Evolutionary conservation across 1,140 invertebrate genomes (phyloP), one percentile per base, ranked within the genome.

Genomic region (Phthorimaea operculella): DNA sequence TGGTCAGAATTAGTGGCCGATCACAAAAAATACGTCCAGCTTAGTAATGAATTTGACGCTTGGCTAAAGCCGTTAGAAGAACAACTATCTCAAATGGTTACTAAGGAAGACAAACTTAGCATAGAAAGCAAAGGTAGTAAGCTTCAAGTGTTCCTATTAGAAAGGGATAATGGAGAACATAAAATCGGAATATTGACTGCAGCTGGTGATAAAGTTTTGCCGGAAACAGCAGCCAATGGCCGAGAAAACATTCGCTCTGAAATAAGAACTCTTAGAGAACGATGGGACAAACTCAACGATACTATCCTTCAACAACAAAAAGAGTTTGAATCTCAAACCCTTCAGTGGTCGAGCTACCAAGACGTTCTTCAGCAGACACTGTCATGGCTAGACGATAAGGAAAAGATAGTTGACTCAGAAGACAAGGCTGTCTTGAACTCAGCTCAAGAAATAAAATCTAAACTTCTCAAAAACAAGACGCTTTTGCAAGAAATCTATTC

Each of bases 141-240:
- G 58, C 77, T 96, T 11, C 91, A 96, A 85, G 87, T 92, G n/a
- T 86, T 98, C 17, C 74, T 93, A 18, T 83, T 92, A 7, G 95
- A 97, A 72, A 90, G 90, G 58, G 95, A 98, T 60, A 92, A 96
- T 77, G 93, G 92, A 10, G 89, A 93, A 57, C 90, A 92, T 63
- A 91, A 92, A 67, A 87, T 98, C 42, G 88, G 89, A 21, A 88
- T 90, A 12, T 69, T 96, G 0, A 91, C 91, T 4, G 86, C 91
- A 5, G 83, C 92, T 12, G 95, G 94, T 4, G 96, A 98, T 70
- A 92, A 93, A 75, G 89, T 98, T 18, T 90, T 95, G 59, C 94
- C 95, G 0, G 95, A 97, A 78, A 98, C 96, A 4, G 94, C 96
- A 4, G 92, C 95, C 18, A 89, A 90, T 68, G 97, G 96, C 10